phyloP scores from a whole-genome alignment of 2,888 invertebrate species.

The Athetis lepigone region DNA sequence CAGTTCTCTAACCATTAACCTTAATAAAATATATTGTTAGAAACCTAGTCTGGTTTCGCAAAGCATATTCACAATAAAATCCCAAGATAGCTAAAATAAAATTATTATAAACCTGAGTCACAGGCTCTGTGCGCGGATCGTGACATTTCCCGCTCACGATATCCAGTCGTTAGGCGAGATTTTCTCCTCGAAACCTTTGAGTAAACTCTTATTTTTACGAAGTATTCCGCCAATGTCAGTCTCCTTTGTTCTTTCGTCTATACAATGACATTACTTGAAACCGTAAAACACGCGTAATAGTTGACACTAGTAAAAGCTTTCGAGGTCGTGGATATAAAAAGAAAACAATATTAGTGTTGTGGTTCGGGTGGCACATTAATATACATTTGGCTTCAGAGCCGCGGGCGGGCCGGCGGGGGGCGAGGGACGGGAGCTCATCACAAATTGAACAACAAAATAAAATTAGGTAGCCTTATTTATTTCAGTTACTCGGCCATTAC shows the following conservation, averaged over 20 bases:
- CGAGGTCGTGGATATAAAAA: conserved; percentile 83
- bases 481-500: conserved; percentile 61
- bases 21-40: conserved; percentile 13
- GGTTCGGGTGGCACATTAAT: conserved; percentile 86
- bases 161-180: conserved; percentile 67
- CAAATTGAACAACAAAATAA: conserved; percentile 84
- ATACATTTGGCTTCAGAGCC: conserved; percentile 82
- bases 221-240: conserved; percentile 62
- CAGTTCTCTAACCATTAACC: too few species aligned
- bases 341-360: conserved; percentile 86
- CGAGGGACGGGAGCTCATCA: conserved; percentile 81
- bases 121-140: conserved; percentile 50
- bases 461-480: conserved; percentile 74
- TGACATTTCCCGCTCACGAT: conserved; percentile 64
- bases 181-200: conserved; percentile 62
- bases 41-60: conserved; percentile 12
- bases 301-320: conserved; percentile 86
- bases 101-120: conserved; percentile 60
- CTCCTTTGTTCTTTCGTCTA: conserved; percentile 69
- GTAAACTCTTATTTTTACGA: conserved; percentile 66
- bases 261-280: conserved; percentile 79
- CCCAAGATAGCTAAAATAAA: conserved; percentile 54
- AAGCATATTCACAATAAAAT: conserved; percentile 42
- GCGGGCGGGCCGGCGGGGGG: conserved; percentile 60
- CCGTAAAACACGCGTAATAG: conserved; percentile 83